Percentiles rank a stretch among this genome's conserved stretches.
phyloP scores from a whole-genome alignment of 2,797 vertebrate genomes.

The Anniella stebbinsi region DNA sequence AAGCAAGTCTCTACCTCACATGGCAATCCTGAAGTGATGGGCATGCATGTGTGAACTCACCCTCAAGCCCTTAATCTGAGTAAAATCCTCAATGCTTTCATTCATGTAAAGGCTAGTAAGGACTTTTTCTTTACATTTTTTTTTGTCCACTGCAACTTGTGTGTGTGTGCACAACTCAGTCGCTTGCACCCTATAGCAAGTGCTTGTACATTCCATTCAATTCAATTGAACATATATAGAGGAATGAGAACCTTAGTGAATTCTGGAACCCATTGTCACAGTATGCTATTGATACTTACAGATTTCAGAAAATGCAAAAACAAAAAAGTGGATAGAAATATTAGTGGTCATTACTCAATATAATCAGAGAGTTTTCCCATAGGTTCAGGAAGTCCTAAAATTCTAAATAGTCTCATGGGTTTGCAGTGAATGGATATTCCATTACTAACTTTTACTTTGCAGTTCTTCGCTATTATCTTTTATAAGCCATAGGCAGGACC shows the following conservation, averaged over 20 bases:
- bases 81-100: background rate
- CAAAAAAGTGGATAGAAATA: background rate
- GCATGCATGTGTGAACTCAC: background rate
- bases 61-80: background rate
- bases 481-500: background rate
- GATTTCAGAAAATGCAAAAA: background rate
- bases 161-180: background rate
- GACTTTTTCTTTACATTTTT: background rate
- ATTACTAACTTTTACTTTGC: background rate
- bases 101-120: background rate
- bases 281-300: background rate
- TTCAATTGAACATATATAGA: background rate
- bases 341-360: background rate
- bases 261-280: background rate
- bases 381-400: background rate
- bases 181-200: background rate
- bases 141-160: background rate
- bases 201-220: background rate
- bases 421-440: background rate
- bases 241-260: background rate
- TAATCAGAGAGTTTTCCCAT: background rate
- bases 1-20: background rate
- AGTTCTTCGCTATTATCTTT: background rate
- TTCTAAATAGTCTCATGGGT: background rate
- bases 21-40: background rate